Evolutionary conservation across 2,888 invertebrate species (phyloP).

Genomic region (Liposcelis brunnea): DNA sequence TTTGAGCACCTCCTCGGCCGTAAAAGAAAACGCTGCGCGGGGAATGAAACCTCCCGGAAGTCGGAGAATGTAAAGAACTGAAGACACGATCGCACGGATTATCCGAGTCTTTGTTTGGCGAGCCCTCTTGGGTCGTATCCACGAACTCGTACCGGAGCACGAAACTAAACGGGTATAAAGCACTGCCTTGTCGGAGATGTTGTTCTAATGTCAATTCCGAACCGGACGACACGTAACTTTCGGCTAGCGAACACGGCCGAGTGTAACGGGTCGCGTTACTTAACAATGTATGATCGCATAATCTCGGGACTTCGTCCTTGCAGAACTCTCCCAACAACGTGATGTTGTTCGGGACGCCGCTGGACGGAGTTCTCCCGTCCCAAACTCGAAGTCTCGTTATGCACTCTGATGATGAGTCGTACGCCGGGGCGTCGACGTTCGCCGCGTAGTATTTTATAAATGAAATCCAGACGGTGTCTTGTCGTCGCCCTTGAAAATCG

Average conservation of each 20-base stretch:
- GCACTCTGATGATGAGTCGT: slow-evolving; percentile 49
- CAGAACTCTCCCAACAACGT: slow-evolving; percentile 57
- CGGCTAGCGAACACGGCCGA: slow-evolving; percentile 46
- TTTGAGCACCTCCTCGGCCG: slow-evolving; percentile 61
- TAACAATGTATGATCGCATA: slow-evolving; percentile 56
- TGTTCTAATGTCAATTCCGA: slow-evolving; percentile 60
- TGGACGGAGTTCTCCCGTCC: slow-evolving; percentile 45
- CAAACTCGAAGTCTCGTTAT: slow-evolving; percentile 56
- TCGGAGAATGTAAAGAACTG: slow-evolving; percentile 16
- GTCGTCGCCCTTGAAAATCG: slow-evolving; percentile 54
- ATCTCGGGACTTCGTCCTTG: slow-evolving; percentile 53
- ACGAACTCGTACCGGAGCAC: slow-evolving; percentile 69
- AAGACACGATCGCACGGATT: slow-evolving; percentile 43
- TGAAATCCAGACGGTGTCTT: slow-evolving; percentile 67
- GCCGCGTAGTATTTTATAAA: slow-evolving; percentile 69
- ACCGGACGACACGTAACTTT: slow-evolving; percentile 61
- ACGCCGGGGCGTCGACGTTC: slow-evolving; percentile 39
- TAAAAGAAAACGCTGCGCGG: slow-evolving; percentile 68
- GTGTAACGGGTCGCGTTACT: slow-evolving; percentile 55
- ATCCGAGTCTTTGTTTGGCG: slow-evolving; percentile 36
- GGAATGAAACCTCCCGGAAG: slow-evolving; percentile 46
- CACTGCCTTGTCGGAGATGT: slow-evolving; percentile 58
- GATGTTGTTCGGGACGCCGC: slow-evolving; percentile 25
- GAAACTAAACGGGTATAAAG: slow-evolving; percentile 59
- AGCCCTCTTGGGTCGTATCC: slow-evolving; percentile 49